phyloP scores from a whole-genome alignment of 2,113 vertebrate genomes.

The Campylomormyrus numenius region DNA sequence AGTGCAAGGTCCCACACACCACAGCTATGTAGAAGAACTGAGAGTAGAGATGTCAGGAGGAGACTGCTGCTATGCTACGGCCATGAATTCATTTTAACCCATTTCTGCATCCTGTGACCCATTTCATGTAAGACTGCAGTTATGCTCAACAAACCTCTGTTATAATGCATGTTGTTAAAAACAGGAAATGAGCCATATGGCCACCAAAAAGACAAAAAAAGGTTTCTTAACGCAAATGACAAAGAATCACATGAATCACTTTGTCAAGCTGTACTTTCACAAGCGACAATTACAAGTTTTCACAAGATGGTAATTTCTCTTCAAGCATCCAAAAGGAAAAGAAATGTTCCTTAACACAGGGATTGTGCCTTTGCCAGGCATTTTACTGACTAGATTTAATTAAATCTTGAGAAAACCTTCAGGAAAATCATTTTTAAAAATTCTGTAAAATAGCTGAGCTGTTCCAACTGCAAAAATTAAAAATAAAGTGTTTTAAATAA shows the following conservation, averaged over 20 bases:
- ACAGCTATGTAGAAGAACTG: neutral
- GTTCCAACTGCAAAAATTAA: neutral
- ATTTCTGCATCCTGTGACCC: neutral
- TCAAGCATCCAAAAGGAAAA: neutral
- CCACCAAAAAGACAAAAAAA: neutral
- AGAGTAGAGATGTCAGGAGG: neutral
- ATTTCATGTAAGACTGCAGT: neutral
- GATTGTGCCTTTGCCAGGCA: neutral
- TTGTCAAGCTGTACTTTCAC: neutral
- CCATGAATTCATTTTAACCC: neutral
- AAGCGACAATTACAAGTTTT: neutral
- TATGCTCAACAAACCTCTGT: neutral
- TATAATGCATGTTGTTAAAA: neutral
- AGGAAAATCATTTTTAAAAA: neutral
- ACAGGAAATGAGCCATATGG: neutral
- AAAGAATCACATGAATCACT: neutral
- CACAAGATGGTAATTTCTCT: neutral
- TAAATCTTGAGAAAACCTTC: neutral
- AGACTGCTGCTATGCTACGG: neutral
- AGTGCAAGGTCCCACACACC: neutral
- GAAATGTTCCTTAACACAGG: neutral
- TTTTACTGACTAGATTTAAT: neutral
- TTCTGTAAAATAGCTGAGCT: neutral
- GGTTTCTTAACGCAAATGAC: neutral
- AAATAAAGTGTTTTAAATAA: neutral